Evolutionary conservation across 2,113 vertebrate genomes (phyloP).

Genomic region (Bubo bubo): DNA sequence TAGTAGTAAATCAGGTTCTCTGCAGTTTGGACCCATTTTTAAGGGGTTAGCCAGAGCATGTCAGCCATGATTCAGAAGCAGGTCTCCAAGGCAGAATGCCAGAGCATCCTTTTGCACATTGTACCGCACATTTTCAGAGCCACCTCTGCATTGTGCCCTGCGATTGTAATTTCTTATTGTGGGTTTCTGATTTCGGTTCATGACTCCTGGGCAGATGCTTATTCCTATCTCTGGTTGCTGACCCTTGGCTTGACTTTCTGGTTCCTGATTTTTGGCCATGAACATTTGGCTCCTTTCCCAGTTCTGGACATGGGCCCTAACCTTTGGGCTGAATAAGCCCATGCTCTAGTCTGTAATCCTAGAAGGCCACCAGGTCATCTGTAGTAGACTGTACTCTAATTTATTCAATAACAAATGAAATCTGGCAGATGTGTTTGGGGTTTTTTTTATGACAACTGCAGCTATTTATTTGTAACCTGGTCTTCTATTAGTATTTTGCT

Average conservation of each 20-base stretch:
- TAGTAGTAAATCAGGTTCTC: background rate
- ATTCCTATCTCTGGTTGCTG: conserved; percentile 1
- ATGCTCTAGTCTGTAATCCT: conserved; percentile 25
- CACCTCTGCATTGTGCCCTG: background rate
- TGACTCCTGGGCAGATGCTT: background rate
- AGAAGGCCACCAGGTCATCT: conserved; percentile 36
- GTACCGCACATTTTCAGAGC: background rate
- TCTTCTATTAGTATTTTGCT: background rate
- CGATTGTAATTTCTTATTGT: background rate
- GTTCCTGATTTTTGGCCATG: conserved; percentile 11
- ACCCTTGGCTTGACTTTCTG: conserved; percentile 59
- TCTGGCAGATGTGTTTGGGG: background rate
- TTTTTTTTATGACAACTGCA: background rate
- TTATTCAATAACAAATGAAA: background rate
- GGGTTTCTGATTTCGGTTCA: background rate
- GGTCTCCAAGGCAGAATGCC: fast-evolving
- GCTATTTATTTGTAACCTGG: background rate
- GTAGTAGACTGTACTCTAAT: conserved; percentile 10
- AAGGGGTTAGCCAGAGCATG: background rate
- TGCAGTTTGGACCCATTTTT: background rate
- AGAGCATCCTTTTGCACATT: fast-evolving
- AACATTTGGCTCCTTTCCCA: background rate
- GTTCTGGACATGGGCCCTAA: conserved; percentile 42
- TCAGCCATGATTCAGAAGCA: background rate
- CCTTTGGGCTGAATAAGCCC: conserved; percentile 45